Evolutionary conservation across 23 tunicate genomes (phyloP), one percentile per base, ranked within the genome.

Genomic region (Styela clava): DNA sequence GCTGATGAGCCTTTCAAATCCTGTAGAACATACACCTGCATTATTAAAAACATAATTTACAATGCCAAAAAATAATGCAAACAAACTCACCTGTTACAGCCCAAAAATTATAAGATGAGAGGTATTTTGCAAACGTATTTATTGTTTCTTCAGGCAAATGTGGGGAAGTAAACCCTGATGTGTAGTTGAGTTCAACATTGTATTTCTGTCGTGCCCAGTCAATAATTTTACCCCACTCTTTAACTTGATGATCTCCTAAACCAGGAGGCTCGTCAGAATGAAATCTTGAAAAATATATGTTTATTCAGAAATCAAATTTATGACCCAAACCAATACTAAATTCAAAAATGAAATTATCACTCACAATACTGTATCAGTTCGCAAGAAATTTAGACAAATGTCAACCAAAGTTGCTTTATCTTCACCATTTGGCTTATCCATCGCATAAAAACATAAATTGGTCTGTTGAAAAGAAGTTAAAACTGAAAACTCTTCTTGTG

Each of bases 341-440:
- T n/a, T n/a, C n/a, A n/a, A n/a, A n/a, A n/a, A 69, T 7, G 19
- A 18, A 27, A 31, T 2, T 3, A 69, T 2, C 9, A 83, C 92
- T 73, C 64, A 93, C 93, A 93, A 65, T n/a, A 93, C 71, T 35
- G 98, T 93, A 62, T 93, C 98, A 18, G 98, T 93, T 18, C 68
- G 31, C 3, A 93, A 70, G 63, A 51, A 93, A n/a, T 84, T 87
- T 3, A 93, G 23, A 2, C 71, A 34, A 9, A 82, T 30, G 29
- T 71, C 70, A 32, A 82, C 87, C 27, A 86, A 76, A 9, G 74
- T 62, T 63, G 78, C 62, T 85, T 83, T 77, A 33, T 35, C 37
- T 82, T 76, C 67, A 0, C 67, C 74, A 28, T 25, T 21, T 24
- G 79, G 61, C 31, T 63, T 84, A 34, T 87, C 93, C 16, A 82